Conservation (phyloP, 1,140 invertebrate genomes). For the Cyclina sinensis region DNA sequence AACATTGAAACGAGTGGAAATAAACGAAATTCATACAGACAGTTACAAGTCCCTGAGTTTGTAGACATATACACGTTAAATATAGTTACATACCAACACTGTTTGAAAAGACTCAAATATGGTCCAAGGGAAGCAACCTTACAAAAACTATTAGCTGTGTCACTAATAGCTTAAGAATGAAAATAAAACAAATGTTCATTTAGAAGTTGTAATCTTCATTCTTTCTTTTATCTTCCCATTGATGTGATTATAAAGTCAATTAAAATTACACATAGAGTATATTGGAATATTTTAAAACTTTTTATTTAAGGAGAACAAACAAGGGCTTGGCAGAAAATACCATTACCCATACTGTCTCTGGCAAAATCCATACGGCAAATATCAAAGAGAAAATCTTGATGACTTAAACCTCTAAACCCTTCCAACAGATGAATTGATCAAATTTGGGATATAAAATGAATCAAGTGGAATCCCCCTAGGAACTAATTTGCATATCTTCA, state of each 20-base stretch:
- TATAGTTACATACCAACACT: no score
- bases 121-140: neutral
- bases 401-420: slow-evolving; percentile 48
- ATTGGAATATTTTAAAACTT: neutral
- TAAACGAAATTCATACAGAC: no score
- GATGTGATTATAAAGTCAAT: neutral
- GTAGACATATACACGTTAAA: no score
- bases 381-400: slow-evolving; percentile 40
- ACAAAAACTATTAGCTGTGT: neutral
- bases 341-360: slow-evolving; percentile 6
- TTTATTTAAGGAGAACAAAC: neutral
- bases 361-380: slow-evolving; percentile 28
- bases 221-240: neutral
- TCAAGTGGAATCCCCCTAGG: slow-evolving; percentile 9
- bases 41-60: no score
- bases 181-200: no score
- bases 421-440: slow-evolving; percentile 45
- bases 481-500: slow-evolving; percentile 45
- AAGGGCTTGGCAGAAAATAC: neutral
- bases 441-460: slow-evolving; percentile 48
- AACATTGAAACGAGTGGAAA: no score
- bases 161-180: no score
- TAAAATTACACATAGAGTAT: no score
- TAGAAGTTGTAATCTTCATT: no score
- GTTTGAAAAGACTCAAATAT: no score